A percentile compares a stretch with the other conserved stretches of the same genome.
Conservation (phyloP, 1,140 invertebrate genomes). For the Meloidogyne hapla region DNA sequence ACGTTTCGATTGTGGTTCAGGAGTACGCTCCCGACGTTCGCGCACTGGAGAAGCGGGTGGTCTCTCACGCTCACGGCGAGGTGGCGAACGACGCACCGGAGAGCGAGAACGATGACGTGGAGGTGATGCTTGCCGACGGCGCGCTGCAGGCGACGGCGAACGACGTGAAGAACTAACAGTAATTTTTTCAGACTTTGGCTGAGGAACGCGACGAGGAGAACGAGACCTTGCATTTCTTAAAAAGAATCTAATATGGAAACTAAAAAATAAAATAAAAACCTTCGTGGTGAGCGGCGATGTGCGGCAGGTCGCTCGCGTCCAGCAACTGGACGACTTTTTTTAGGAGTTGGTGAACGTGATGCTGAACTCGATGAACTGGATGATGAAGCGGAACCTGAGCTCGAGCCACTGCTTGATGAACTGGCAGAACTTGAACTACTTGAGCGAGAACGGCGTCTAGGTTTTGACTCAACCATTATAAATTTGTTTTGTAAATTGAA, state of each 20-base stretch:
- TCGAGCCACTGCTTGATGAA: slow-evolving; percentile 61
- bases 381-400: slow-evolving; percentile 37
- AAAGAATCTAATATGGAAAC: slow-evolving; percentile 31
- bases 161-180: slow-evolving; percentile 42
- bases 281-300: slow-evolving; percentile 50
- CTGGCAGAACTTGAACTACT: slow-evolving; percentile 68
- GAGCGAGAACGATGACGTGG: slow-evolving; percentile 41
- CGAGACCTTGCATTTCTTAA: slow-evolving; percentile 6
- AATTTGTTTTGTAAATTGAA: neutral
- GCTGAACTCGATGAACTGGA: slow-evolving; percentile 67
- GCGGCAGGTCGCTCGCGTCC: slow-evolving; percentile 21
- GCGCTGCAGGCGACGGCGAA: slow-evolving; percentile 48
- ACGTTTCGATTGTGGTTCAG: slow-evolving; percentile 19
- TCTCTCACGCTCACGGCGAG: slow-evolving; percentile 21
- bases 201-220: slow-evolving; percentile 18
- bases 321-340: slow-evolving; percentile 58
- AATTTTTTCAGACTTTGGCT: slow-evolving; percentile 34
- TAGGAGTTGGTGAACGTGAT: slow-evolving; percentile 42
- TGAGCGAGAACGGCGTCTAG: slow-evolving; percentile 39
- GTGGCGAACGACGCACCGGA: slow-evolving; percentile 13
- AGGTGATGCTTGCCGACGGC: slow-evolving; percentile 24
- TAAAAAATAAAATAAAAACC: slow-evolving; percentile 32
- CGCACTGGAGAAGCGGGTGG: slow-evolving; percentile 18
- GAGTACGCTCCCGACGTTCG: slow-evolving; percentile 12
- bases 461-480: slow-evolving; percentile 8